Evolutionary conservation across 2,888 invertebrate species (phyloP), one percentile per base, ranked within the genome.

Genomic region (Tinea pellionella): DNA sequence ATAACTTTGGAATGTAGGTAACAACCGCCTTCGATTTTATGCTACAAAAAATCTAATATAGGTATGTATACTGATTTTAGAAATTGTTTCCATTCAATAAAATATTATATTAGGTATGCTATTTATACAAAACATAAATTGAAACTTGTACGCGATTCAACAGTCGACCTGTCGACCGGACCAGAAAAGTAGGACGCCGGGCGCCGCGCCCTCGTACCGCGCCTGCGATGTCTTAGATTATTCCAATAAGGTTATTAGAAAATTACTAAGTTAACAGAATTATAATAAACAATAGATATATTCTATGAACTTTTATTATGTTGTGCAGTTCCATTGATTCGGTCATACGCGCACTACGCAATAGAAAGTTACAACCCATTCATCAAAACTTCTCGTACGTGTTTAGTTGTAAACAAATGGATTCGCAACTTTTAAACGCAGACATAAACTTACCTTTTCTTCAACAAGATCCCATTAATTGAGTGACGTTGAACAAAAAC

Each of bases 391-490:
- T 47, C n/a, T 15, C 47, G n/a, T 8, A 8, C 8, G 47, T 47
- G 2, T 47, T 16, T 9, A 47, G 16, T 16, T 47, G 47, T 47
- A 47, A 47, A 47, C 47, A 47, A 47, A 47, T 47, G n/a, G 47
- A 41, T n/a, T 2, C 13, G 9, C 47, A 47, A 47, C 47, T 47
- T 47, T 47, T 15, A 47, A 2, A 15, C 8, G 24, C 9, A 53
- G 24, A 53, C 24, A 16, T 53, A 37, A 16, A 42, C 61, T 57
- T 19, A 61, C 61, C 61, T 61, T 47, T 61, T 53, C 72, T 75
- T 83, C 77, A 86, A 77, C 83, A 83, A 85, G 78, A 82, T 85
- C 86, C 84, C 86, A 86, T 86, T 79, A 84, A 85, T 78, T 73
- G 75, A 72, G 72, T 68, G 78, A 70, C 73, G 70, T 69, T 71